Base-by-base conservation (phyloP, 1,140 invertebrate genomes). In the Lucilia cuprina region DNA sequence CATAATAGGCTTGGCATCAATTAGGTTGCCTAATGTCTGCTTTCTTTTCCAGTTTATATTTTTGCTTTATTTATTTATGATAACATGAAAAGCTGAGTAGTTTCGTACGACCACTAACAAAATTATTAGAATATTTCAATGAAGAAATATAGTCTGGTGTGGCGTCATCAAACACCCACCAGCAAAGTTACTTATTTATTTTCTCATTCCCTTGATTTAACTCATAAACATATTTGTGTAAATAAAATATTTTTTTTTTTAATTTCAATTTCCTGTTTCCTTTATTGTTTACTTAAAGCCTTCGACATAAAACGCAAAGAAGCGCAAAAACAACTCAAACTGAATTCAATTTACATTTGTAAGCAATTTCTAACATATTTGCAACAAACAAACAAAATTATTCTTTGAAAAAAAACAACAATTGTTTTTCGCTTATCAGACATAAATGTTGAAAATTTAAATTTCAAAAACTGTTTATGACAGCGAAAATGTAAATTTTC, bases 401-500 rank as follows among this genome's bases (percentile, higher is more conserved):
- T 60, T 60, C 50, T 60, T 60, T 60, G 17, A 41, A 8, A 78
- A 30, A 17, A 17, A 47, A 5, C 34, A 17, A 47, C 17, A 21
- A 19, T 41, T 41, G 10, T 14, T 34, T 34, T 34, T 77, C 17
- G 30, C 30, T 84, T 82, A 60, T 82, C 82, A 86, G 77, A 85
- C 84, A 83, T 19, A 80, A 49, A 49, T 35, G 35, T 84, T 86
- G 87, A 87, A 80, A 80, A 50, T 80, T 80, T 80, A 21, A 80
- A 25, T 25, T 49, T 49, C 85, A 87, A 88, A 89, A 90, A 90
- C 87, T 90, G 89, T 90, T 90, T 90, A 90, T 90, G 89, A 88
- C 89, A 90, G 89, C 89, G 89, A 90, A 90, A 49, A 90, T 90
- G 89, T 89, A 90, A 90, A 90, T 90, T 30, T 90, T 88, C 85